phyloP scores from a whole-genome alignment of 2,888 invertebrate genomes.

The Schizotus pectinicornis region DNA sequence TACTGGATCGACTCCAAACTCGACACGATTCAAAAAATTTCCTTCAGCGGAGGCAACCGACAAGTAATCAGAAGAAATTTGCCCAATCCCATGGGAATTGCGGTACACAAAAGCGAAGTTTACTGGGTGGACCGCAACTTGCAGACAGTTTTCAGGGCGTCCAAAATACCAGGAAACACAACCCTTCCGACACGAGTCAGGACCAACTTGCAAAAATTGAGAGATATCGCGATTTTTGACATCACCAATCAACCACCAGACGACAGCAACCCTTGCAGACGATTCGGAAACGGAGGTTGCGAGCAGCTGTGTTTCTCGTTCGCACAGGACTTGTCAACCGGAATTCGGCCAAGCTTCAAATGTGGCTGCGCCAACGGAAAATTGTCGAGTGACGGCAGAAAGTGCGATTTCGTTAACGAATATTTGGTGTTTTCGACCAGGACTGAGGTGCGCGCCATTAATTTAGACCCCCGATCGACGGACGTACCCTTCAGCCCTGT shows the following conservation, averaged over 20 bases:
- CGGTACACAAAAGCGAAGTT: constrained; percentile 81
- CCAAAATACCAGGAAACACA: constrained; percentile 76
- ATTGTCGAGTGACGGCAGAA: constrained; percentile 67
- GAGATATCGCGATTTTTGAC: constrained; percentile 93
- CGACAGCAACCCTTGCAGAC: constrained; percentile 80
- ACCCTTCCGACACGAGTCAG: constrained; percentile 75
- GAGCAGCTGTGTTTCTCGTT: constrained; percentile 95
- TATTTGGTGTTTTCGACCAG: constrained; percentile 93
- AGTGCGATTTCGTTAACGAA: constrained; percentile 85
- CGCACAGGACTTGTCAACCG: constrained; percentile 69
- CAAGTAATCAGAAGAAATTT: constrained; percentile 85
- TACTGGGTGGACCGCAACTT: constrained; percentile 96
- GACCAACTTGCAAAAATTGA: constrained; percentile 82
- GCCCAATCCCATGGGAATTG: constrained; percentile 93
- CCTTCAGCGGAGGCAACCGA: constrained; percentile 79
- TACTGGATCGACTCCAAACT: constrained; percentile 97
- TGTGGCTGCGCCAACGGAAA: constrained; percentile 95
- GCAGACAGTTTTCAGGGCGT: constrained; percentile 80
- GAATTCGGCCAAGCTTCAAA: constrained; percentile 62
- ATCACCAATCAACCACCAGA: constrained; percentile 85
- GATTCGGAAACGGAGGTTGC: constrained; percentile 82
- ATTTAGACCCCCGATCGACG: constrained; percentile 82
- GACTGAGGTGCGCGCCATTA: constrained; percentile 91
- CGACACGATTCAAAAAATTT: constrained; percentile 93
- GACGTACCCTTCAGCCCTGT: constrained; percentile 85